These are phyloP conservation scores for Eilema caniola DNA, from an alignment of 2,888 invertebrate species.

Conservation along the genomic window DNA sequence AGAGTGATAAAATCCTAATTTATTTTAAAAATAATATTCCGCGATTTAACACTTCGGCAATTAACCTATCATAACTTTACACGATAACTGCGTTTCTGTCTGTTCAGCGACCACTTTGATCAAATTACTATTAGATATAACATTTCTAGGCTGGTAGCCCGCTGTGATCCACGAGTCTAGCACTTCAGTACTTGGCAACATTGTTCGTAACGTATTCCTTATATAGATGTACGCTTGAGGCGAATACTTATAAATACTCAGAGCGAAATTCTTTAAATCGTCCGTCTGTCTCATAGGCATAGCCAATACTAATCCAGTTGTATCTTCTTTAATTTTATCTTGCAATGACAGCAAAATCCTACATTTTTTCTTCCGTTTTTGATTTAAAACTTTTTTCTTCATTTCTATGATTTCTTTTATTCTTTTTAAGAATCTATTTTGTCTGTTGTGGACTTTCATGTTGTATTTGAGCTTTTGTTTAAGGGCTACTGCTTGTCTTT, in stretches of 20 bases:
- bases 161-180: slow-evolving; percentile 75
- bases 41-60: slow-evolving; percentile 52
- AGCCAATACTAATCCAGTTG: slow-evolving; percentile 76
- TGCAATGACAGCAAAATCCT: slow-evolving; percentile 76
- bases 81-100: slow-evolving; percentile 75
- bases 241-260: slow-evolving; percentile 81
- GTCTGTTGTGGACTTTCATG: slow-evolving; percentile 73
- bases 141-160: slow-evolving; percentile 74
- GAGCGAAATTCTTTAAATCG: slow-evolving; percentile 79
- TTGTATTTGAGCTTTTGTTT: slow-evolving; percentile 75
- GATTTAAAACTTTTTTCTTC: slow-evolving; percentile 73
- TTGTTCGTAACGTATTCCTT: slow-evolving; percentile 77
- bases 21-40: slow-evolving; percentile 50
- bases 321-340: slow-evolving; percentile 81
- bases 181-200: slow-evolving; percentile 79
- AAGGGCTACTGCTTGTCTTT: slow-evolving; percentile 69
- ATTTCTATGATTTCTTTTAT: slow-evolving; percentile 74
- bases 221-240: slow-evolving; percentile 82
- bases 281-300: slow-evolving; percentile 82
- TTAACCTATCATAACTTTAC: slow-evolving; percentile 74
- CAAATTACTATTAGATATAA: slow-evolving; percentile 66
- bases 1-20: slow-evolving; percentile 43
- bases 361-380: slow-evolving; percentile 80
- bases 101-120: slow-evolving; percentile 78
- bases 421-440: slow-evolving; percentile 67